A percentile compares a stretch with the other conserved stretches of the same genome.
phyloP scores from a whole-genome alignment of 1,140 invertebrate species.

The Carposina sasakii region DNA sequence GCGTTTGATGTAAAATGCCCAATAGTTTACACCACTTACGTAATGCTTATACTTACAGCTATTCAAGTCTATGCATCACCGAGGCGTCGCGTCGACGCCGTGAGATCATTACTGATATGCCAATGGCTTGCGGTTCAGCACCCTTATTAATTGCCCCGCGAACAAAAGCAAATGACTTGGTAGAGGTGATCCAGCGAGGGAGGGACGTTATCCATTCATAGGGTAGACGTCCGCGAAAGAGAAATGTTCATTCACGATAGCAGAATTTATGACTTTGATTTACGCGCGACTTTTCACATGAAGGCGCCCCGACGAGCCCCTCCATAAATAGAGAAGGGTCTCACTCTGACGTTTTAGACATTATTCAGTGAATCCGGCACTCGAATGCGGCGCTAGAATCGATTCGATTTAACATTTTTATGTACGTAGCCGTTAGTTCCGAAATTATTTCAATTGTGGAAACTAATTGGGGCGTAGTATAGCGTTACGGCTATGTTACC shows the following conservation, averaged over 20 bases:
- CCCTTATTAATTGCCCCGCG: constrained; percentile 66
- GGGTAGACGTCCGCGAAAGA: constrained; percentile 60
- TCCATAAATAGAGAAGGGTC: constrained; percentile 58
- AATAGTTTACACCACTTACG: too few relatives aligned
- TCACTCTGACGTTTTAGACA: constrained; percentile 49
- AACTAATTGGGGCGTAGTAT: too few relatives aligned
- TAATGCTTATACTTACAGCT: too few relatives aligned
- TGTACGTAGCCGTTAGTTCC: too few relatives aligned
- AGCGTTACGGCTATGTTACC: too few relatives aligned
- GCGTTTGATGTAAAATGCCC: too few relatives aligned
- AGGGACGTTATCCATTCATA: constrained; percentile 67
- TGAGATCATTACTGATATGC: constrained; percentile 57
- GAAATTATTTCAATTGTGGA: too few relatives aligned
- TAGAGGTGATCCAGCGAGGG: constrained; percentile 63
- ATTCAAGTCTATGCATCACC: too few relatives aligned
- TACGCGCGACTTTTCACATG: constrained; percentile 59
- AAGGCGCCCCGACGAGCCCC: constrained; percentile 33
- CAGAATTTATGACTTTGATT: constrained; percentile 67
- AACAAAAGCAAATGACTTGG: constrained; percentile 71
- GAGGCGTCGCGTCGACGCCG: too few relatives aligned
- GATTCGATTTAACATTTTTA: too few relatives aligned
- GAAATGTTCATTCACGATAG: constrained; percentile 70
- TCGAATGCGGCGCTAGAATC: too few relatives aligned
- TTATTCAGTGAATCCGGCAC: too few relatives aligned
- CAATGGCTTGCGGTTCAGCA: constrained; percentile 53